A percentile compares a stretch with the other conserved stretches of the same genome.
Conservation (phyloP, 2,113 vertebrate species). For the Percopsis transmontana region DNA sequence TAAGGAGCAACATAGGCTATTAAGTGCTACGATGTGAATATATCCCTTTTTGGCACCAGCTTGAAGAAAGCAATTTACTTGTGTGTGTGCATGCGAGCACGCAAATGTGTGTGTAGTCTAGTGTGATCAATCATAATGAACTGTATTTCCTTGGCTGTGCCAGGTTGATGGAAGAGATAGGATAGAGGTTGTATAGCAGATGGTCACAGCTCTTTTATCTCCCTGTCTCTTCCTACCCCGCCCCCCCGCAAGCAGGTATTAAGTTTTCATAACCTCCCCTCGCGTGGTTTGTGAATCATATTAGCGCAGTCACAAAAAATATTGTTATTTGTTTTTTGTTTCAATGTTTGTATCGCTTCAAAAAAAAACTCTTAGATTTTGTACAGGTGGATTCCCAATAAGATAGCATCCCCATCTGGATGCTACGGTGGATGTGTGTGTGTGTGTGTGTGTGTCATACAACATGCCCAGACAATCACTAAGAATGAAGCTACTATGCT, state of each 20-base stretch:
- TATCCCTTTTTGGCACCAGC: not conserved
- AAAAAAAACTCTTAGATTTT: constrained; percentile 32
- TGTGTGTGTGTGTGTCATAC: constrained; percentile 20
- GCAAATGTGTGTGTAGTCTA: constrained; percentile 4
- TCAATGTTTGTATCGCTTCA: constrained; percentile 4
- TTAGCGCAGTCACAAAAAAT: constrained; percentile 15
- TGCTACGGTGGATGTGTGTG: too few species aligned
- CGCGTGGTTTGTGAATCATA: constrained; percentile 35
- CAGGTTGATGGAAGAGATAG: constrained; percentile 57
- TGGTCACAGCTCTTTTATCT: constrained; percentile 50
- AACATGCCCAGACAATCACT: too few species aligned
- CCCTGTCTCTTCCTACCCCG: not conserved
- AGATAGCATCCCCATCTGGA: constrained; percentile 24
- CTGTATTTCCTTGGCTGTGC: constrained; percentile 55
- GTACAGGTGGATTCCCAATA: constrained; percentile 25
- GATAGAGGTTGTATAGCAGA: constrained; percentile 35
- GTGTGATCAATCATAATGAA: constrained; percentile 60
- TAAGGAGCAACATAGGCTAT: not conserved
- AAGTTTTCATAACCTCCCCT: constrained; percentile 36
- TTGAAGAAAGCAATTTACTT: not conserved
- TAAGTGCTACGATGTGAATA: not conserved
- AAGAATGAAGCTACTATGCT: constrained; percentile 4
- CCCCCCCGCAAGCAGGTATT: constrained; percentile 33
- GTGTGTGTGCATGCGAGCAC: constrained; percentile 4
- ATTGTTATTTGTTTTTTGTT: constrained; percentile 6